Percentiles rank a stretch among this genome's conserved stretches.
phyloP scores from a whole-genome alignment of 2,888 invertebrate genomes.

The Ichneumoninae sp. region DNA sequence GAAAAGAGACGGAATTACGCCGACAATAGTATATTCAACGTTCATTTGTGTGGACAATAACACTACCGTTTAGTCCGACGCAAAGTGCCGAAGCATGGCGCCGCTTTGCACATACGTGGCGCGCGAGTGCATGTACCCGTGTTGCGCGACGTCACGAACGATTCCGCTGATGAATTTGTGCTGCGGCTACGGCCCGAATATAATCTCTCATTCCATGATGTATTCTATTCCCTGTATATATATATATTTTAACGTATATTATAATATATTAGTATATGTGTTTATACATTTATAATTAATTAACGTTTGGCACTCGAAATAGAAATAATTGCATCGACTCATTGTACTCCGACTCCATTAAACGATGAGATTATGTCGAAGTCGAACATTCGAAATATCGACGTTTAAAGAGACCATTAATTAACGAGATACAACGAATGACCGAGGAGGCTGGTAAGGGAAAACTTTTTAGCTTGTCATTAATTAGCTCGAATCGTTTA shows the following conservation, averaged over 20 bases:
- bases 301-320: conserved; percentile 29
- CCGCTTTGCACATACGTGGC: conserved; percentile 58
- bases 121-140: conserved; percentile 37
- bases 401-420: conserved; percentile 7
- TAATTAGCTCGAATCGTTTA: conserved; percentile 57
- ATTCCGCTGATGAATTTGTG: conserved; percentile 55
- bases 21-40: conserved; percentile 15
- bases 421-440: conserved; percentile 39
- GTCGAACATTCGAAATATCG: not conserved
- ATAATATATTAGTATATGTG: not conserved
- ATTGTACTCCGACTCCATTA: conserved; percentile 27
- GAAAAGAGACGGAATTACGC: not conserved
- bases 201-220: conserved; percentile 19
- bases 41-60: not conserved
- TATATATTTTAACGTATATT: not conserved
- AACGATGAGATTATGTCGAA: not conserved
- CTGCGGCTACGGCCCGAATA: conserved; percentile 11
- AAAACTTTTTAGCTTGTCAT: conserved; percentile 28
- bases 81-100: conserved; percentile 12
- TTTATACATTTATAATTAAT: conserved; percentile 40
- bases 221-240: not conserved
- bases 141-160: conserved; percentile 70
- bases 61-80: not conserved
- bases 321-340: conserved; percentile 40
- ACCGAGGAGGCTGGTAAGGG: conserved; percentile 4